Percentiles rank a stretch among this genome's conserved stretches.
phyloP scores from a whole-genome alignment of 2,888 invertebrate genomes.

The Scaptomyza parva region DNA sequence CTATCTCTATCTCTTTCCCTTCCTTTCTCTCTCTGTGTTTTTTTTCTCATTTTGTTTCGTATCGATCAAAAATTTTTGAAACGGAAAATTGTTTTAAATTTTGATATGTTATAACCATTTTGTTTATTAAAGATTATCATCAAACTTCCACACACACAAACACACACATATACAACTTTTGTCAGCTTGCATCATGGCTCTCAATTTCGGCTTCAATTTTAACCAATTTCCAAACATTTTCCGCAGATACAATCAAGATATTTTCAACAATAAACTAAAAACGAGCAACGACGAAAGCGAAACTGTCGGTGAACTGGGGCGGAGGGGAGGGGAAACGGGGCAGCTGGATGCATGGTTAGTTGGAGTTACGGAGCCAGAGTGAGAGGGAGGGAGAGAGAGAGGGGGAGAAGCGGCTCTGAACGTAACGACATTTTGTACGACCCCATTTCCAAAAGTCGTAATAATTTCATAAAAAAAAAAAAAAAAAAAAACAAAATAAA shows the following conservation, averaged over 20 bases:
- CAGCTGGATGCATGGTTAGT: not conserved
- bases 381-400: not conserved
- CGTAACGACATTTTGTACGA: constrained; percentile 80
- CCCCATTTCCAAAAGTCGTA: constrained; percentile 80
- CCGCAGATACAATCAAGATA: constrained; percentile 62
- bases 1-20: not conserved
- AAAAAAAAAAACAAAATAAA: no score
- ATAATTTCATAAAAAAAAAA: constrained; percentile 81
- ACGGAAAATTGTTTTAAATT: constrained; percentile 11
- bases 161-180: constrained; percentile 2
- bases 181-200: constrained; percentile 29
- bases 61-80: not conserved
- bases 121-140: not conserved
- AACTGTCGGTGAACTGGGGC: not conserved
- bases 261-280: constrained; percentile 69
- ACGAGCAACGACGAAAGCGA: constrained; percentile 19
- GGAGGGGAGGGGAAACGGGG: not conserved
- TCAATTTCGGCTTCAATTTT: constrained; percentile 30
- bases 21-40: not conserved
- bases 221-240: constrained; percentile 63
- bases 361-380: not conserved
- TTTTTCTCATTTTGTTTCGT: not conserved
- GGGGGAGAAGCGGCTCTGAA: constrained; percentile 23
- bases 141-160: not conserved
- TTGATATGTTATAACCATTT: constrained; percentile 18